These are phyloP conservation scores for Argyra leucocephala DNA, from an alignment of 2,888 invertebrate genomes.

Conservation along the genomic window DNA sequence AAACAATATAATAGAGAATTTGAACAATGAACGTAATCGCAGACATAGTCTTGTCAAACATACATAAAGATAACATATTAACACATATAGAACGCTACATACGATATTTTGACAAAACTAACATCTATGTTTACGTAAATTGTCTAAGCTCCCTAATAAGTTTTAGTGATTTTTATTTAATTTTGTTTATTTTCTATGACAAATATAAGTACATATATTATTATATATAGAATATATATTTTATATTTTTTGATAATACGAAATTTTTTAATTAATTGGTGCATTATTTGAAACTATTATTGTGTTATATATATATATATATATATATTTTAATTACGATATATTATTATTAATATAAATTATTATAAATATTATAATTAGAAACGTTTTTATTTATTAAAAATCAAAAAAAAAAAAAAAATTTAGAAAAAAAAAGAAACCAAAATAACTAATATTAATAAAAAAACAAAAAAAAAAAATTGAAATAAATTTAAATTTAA, in stretches of 20 bases:
- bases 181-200: not conserved
- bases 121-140: no score
- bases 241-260: slow-evolving; percentile 3
- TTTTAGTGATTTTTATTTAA: not conserved
- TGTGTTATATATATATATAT: not conserved
- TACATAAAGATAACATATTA: no score
- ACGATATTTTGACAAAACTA: no score
- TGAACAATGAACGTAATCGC: no score
- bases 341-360: no score
- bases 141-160: no score
- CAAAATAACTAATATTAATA: no score
- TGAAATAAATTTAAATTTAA: not conserved
- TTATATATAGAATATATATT: not conserved
- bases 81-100: no score
- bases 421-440: not conserved
- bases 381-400: not conserved
- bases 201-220: not conserved
- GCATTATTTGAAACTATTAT: slow-evolving; percentile 2
- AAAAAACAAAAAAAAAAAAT: no score
- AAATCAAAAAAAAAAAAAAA: not conserved
- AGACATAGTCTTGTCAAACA: no score
- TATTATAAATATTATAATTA: not conserved
- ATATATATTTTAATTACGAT: not conserved
- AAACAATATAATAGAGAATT: no score
- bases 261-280: not conserved